Conservation (phyloP, 2,797 vertebrate genomes). For the Pterois miles region DNA sequence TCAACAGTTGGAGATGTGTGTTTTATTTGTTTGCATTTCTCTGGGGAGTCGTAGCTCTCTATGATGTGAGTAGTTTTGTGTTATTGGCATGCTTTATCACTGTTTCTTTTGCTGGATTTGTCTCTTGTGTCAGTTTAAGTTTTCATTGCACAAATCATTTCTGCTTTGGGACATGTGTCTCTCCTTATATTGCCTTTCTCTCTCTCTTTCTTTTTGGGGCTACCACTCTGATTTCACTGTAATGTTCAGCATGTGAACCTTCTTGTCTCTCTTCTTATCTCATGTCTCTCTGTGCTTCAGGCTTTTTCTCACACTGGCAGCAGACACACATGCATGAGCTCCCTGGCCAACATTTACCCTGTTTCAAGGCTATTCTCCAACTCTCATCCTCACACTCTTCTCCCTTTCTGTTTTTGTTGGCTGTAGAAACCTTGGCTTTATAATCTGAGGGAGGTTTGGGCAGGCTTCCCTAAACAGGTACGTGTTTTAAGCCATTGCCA, state of each 20-base stretch:
- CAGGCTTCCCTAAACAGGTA: slow-evolving; percentile 92
- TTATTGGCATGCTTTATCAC: background rate
- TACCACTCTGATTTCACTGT: background rate
- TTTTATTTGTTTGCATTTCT: slow-evolving; percentile 89
- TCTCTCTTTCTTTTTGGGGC: background rate
- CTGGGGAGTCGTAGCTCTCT: slow-evolving; percentile 87
- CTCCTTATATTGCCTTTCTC: background rate
- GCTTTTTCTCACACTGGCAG: slow-evolving; percentile 23
- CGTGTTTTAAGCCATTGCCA: background rate
- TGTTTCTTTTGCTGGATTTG: background rate
- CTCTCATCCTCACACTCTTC: background rate
- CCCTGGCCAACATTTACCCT: background rate
- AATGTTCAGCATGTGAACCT: background rate
- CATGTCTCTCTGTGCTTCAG: background rate
- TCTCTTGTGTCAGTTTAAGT: background rate
- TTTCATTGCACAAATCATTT: background rate
- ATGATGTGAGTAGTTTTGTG: slow-evolving; percentile 88
- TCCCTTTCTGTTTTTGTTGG: slow-evolving; percentile 32
- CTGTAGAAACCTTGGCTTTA: slow-evolving; percentile 95
- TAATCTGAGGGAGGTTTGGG: slow-evolving; percentile 91
- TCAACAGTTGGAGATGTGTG: slow-evolving; percentile 91
- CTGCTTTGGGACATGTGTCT: background rate
- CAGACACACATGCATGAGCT: slow-evolving; percentile 8
- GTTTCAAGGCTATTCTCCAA: background rate
- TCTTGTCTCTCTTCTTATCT: background rate